Base-by-base conservation (phyloP, 2,113 vertebrate genomes). In the Tachysurus fulvidraco region DNA sequence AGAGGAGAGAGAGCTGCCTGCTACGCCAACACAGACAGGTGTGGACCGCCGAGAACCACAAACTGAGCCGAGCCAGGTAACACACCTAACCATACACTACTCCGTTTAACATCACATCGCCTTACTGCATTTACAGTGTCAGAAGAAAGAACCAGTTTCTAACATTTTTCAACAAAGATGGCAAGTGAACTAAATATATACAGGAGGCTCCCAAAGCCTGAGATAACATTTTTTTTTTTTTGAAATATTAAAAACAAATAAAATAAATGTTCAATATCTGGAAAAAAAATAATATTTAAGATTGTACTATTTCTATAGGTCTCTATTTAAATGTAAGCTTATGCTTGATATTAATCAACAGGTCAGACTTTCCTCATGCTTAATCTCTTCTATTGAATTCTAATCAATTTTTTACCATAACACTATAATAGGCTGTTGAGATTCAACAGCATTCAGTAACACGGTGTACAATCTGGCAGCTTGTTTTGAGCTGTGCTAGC, bases 1-100 rank as follows among this genome's bases (percentile, higher is more conserved):
- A 86, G 76, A 96, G 92, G 87, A 98, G 95, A 93, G 96, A 97
- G 76, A 96, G 94, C 92, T 95, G 90, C 86, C 89, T 97, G 62
- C 90, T 97, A 89, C 96, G 96, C 85, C 97, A 97, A 85, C 98
- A 99, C 88, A 94, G 86, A 46, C 96, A 95, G 90, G 95, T 97
- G 89, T 99, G 98, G 97, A 96, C 95, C 95, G 92, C 92, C 81
- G 97, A 97, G 87, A 92, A 95, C 59, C 92, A 92, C 64, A 94
- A 93, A 79, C 94, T 98, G 76, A 92, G 77, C 60, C 94, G 94
- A 90, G 93, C 91, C 90, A 95, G 96, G 98, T 99, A 95, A 95
- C 94, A 93, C 83, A 88, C 84, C 93, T 92, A 91, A 92, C 90
- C 90, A 89, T 88, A 86, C 89, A 87, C 86, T 91, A 90, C 88